phyloP scores from a whole-genome alignment of 2,113 vertebrate species.

The Rhinopomastus cyanomelas region DNA sequence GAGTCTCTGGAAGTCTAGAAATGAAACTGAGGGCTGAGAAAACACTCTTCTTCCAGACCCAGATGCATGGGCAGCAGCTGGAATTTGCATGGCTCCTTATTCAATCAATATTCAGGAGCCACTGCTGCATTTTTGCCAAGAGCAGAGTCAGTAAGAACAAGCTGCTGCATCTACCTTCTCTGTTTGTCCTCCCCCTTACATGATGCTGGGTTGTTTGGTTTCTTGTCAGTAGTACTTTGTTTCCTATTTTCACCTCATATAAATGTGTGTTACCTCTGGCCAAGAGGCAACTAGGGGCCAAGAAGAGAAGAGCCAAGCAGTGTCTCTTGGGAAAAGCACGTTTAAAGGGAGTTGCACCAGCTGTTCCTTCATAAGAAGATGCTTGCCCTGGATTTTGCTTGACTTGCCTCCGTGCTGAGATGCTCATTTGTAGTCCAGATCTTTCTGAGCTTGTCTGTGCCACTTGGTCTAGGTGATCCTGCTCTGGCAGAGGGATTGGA shows the following conservation, averaged over 20 bases:
- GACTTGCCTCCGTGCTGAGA: not conserved
- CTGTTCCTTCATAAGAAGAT: not conserved
- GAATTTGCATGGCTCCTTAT: slow-evolving; percentile 52
- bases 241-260: slow-evolving; percentile 14
- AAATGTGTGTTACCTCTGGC: slow-evolving; percentile 33
- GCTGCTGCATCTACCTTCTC: not conserved
- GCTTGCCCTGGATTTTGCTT: not conserved
- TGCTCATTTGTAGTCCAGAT: not conserved
- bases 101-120: slow-evolving; percentile 57
- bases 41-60: not conserved
- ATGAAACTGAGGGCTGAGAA: not conserved
- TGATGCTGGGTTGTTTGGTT: not conserved
- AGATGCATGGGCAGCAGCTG: slow-evolving; percentile 13
- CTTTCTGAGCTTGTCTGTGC: too few relatives aligned
- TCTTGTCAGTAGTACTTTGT: not conserved
- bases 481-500: too few relatives aligned
- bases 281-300: slow-evolving; percentile 9
- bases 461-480: too few relatives aligned
- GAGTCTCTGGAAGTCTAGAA: not conserved
- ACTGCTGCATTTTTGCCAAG: slow-evolving; percentile 20
- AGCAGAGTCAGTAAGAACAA: slow-evolving; percentile 39
- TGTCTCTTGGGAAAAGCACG: not conserved
- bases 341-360: slow-evolving; percentile 9
- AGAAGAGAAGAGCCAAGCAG: slow-evolving; percentile 1
- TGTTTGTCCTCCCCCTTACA: not conserved